These are phyloP conservation scores for Copsychus sechellarum DNA, from an alignment of 2,113 vertebrate genomes.

Conservation along the genomic window DNA sequence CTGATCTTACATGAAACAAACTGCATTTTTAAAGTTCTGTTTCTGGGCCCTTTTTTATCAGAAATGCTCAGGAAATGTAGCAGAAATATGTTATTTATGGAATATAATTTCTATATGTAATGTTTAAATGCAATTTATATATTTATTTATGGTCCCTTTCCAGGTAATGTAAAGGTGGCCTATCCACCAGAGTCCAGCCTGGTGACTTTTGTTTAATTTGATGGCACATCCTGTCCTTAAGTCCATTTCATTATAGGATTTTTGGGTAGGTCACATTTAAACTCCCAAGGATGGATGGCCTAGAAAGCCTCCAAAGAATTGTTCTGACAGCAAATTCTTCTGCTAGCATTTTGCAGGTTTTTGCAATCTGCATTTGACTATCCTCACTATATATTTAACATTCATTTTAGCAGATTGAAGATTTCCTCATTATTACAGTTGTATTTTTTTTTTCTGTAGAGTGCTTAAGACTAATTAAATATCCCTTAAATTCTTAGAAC, in stretches of 20 bases:
- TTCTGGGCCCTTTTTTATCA: background rate
- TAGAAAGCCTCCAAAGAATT: background rate
- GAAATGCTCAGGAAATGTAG: background rate
- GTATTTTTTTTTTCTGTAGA: background rate
- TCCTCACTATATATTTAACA: background rate
- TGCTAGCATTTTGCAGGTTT: background rate
- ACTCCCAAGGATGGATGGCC: background rate
- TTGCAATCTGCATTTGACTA: background rate
- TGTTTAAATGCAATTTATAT: background rate
- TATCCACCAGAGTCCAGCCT: accelerated
- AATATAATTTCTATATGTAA: background rate
- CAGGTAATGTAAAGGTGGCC: background rate
- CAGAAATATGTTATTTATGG: background rate
- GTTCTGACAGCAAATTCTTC: background rate
- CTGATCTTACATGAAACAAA: background rate
- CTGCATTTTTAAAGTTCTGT: background rate
- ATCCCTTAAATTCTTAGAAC: background rate
- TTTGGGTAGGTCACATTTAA: background rate
- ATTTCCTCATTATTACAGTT: background rate
- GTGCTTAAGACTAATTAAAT: background rate
- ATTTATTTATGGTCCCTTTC: background rate
- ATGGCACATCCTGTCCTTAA: accelerated
- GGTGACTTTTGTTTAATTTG: background rate
- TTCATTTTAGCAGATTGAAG: background rate
- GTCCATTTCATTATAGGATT: background rate